These are phyloP conservation scores for Maniola jurtina DNA, from an alignment of 1,140 invertebrate genomes.

Conservation along the genomic window DNA sequence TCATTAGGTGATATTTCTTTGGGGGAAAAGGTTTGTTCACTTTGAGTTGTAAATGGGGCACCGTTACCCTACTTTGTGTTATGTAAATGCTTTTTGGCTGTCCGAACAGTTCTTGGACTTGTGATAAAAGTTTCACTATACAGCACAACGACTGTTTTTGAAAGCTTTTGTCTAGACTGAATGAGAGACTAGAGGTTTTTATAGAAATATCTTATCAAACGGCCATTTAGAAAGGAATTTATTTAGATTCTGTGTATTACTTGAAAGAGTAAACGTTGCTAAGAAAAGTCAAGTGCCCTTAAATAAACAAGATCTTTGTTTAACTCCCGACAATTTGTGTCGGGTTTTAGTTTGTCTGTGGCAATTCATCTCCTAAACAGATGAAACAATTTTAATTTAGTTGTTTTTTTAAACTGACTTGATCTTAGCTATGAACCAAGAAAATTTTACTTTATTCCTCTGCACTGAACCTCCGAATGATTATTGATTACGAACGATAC, in stretches of 20 bases:
- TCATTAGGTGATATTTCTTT: conserved; percentile 41
- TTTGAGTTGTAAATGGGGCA: conserved; percentile 41
- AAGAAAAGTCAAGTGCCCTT: no score
- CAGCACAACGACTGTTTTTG: background rate
- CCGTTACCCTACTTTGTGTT: conserved; percentile 21
- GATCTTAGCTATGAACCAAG: no score
- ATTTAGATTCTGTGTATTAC: no score
- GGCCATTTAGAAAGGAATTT: no score
- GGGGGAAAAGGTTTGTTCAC: conserved; percentile 31
- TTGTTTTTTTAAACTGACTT: background rate
- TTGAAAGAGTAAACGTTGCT: no score
- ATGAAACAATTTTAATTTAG: no score
- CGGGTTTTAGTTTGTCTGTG: no score
- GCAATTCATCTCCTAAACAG: no score
- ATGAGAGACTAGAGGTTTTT: background rate
- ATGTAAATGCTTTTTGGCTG: conserved; percentile 22
- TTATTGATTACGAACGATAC: conserved; percentile 35
- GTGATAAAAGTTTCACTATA: no score
- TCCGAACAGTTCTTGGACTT: conserved; percentile 10
- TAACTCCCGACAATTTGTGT: no score
- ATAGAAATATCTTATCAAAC: no score
- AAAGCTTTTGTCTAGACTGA: background rate
- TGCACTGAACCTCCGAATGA: conserved; percentile 24
- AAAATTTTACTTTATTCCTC: conserved; percentile 9
- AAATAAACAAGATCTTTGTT: no score